These are phyloP conservation scores for Amblyornis subalaris DNA, from an alignment of 2,113 vertebrate genomes.

Conservation along the genomic window DNA sequence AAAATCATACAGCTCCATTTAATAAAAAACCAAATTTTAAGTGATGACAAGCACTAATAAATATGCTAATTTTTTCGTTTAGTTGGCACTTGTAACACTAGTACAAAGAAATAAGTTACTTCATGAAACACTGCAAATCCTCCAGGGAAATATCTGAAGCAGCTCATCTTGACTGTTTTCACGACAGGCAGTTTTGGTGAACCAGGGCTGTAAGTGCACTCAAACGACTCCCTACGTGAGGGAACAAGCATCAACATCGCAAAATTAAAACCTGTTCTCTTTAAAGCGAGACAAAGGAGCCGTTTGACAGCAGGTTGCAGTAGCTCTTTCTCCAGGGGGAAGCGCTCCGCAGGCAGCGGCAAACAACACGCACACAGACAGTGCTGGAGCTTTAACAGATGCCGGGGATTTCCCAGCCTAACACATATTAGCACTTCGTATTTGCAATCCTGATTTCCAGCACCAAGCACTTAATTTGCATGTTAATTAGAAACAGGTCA, in stretches of 20 bases:
- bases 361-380: neutral
- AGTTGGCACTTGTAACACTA: neutral
- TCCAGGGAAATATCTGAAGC: neutral
- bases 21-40: constrained; percentile 10
- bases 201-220: neutral
- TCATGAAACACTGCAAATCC: neutral
- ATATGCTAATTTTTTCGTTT: neutral
- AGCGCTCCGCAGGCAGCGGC: neutral
- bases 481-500: constrained; percentile 46
- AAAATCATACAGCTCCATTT: neutral
- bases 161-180: neutral
- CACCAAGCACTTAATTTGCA: constrained; percentile 34
- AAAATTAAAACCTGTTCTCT: neutral
- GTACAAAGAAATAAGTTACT: neutral
- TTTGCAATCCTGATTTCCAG: neutral
- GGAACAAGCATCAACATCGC: neutral
- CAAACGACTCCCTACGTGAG: accelerated
- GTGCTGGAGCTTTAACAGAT: neutral
- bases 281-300: neutral
- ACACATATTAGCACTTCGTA: neutral
- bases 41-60: constrained; percentile 12
- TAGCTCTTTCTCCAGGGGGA: neutral
- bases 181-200: neutral
- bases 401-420: neutral
- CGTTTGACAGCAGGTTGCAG: neutral